phyloP scores from a whole-genome alignment of 2,113 vertebrate species.

The Girardinichthys multiradiatus region DNA sequence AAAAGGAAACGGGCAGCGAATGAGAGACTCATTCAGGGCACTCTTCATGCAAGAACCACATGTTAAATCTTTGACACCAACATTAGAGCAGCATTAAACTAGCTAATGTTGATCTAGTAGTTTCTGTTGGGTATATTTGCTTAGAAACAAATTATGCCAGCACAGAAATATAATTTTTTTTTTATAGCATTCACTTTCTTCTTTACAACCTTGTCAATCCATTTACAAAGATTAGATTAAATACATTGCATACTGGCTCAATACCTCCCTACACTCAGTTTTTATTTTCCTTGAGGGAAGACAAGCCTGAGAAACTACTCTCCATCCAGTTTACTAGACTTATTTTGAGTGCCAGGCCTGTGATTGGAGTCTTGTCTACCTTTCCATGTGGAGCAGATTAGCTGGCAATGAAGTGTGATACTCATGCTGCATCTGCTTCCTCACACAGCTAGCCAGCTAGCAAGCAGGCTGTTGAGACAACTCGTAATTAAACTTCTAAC shows the following conservation, averaged over 20 bases:
- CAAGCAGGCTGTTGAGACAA: conserved; percentile 53
- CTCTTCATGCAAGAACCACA: not conserved
- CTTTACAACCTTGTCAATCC: not conserved
- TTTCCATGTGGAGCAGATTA: conserved; percentile 58
- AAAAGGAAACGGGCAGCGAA: too few species aligned
- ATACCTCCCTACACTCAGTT: not conserved
- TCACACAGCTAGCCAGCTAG: conserved; percentile 52
- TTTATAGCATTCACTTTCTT: not conserved
- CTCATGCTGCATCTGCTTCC: conserved; percentile 51
- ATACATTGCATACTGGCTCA: not conserved
- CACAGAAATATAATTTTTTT: not conserved
- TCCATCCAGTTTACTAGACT: not conserved
- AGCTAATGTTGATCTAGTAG: not conserved
- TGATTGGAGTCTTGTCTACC: conserved; percentile 31
- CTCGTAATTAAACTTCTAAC: conserved; percentile 81
- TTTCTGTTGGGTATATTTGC: not conserved
- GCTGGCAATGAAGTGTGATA: conserved; percentile 43
- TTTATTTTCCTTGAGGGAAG: conserved; percentile 1
- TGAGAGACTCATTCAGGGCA: too few species aligned
- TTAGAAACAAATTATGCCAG: not conserved
- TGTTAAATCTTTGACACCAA: not conserved
- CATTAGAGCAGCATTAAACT: not conserved
- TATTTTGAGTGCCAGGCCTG: conserved; percentile 1
- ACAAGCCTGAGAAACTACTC: not conserved
- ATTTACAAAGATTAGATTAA: not conserved